phyloP scores from a whole-genome alignment of 2,113 vertebrate species.

The Boulengeromyrus knoepffleri region DNA sequence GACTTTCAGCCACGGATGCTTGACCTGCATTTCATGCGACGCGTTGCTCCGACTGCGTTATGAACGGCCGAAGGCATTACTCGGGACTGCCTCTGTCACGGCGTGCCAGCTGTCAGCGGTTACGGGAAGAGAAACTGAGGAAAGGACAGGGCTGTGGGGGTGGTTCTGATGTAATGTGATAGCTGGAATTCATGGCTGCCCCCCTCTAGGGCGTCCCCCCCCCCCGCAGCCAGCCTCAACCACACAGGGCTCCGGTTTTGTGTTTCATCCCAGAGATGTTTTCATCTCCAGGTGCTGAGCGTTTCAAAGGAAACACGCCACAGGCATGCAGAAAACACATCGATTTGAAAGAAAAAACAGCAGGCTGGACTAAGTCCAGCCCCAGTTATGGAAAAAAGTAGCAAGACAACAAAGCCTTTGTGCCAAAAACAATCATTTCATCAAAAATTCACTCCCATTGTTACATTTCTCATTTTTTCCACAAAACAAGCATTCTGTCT shows the following conservation, averaged over 20 bases:
- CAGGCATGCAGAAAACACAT: conserved; percentile 19
- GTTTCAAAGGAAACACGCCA: neutral
- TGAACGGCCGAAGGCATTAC: neutral
- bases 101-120: neutral
- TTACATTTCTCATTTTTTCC: neutral
- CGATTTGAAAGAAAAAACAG: neutral
- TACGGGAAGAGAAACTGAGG: neutral
- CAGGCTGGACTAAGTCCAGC: neutral
- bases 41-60: neutral
- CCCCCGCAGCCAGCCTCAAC: neutral
- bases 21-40: neutral
- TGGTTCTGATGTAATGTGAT: neutral
- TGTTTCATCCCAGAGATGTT: neutral
- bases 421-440: neutral
- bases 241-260: neutral
- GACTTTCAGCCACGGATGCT: neutral
- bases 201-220: neutral
- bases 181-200: neutral
- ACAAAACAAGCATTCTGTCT: neutral
- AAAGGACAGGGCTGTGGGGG: neutral
- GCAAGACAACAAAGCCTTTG: neutral
- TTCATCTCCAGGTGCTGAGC: neutral
- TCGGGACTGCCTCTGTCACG: neutral
- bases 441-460: neutral
- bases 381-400: neutral